These are phyloP conservation scores for Zosterops borbonicus DNA, from an alignment of 2,113 vertebrate genomes.

Conservation along the genomic window DNA sequence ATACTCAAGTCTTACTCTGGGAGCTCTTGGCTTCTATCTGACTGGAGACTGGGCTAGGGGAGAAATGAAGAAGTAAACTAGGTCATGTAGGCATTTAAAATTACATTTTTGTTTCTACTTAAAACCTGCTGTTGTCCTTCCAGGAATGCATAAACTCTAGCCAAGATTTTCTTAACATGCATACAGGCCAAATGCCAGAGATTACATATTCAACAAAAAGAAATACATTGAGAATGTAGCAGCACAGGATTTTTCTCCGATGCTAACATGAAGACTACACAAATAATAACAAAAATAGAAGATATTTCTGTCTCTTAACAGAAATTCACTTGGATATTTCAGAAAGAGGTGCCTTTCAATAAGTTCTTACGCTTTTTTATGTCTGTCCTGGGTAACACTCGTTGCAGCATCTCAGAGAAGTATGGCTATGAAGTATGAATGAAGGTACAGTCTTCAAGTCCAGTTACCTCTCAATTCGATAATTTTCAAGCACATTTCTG, in stretches of 20 bases:
- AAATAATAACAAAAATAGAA: not conserved
- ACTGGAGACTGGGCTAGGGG: not conserved
- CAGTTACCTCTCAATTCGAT: not conserved
- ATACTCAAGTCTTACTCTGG: not conserved
- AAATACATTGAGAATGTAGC: not conserved
- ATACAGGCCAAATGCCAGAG: not conserved
- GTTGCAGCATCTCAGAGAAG: not conserved
- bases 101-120: slow-evolving; percentile 4
- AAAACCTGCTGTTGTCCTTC: slow-evolving; percentile 16
- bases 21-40: not conserved
- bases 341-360: not conserved
- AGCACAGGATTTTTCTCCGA: not conserved
- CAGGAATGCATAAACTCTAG: not conserved
- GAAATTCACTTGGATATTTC: not conserved
- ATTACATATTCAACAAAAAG: not conserved
- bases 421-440: not conserved
- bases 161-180: slow-evolving; percentile 25
- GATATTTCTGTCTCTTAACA: not conserved
- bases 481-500: not conserved
- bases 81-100: not conserved
- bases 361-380: not conserved
- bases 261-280: not conserved
- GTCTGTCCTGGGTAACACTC: not conserved
- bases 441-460: not conserved
- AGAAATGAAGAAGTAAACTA: slow-evolving; percentile 1